phyloP scores from a whole-genome alignment of 1,140 invertebrate species.

The Plectrocnemia conspersa region DNA sequence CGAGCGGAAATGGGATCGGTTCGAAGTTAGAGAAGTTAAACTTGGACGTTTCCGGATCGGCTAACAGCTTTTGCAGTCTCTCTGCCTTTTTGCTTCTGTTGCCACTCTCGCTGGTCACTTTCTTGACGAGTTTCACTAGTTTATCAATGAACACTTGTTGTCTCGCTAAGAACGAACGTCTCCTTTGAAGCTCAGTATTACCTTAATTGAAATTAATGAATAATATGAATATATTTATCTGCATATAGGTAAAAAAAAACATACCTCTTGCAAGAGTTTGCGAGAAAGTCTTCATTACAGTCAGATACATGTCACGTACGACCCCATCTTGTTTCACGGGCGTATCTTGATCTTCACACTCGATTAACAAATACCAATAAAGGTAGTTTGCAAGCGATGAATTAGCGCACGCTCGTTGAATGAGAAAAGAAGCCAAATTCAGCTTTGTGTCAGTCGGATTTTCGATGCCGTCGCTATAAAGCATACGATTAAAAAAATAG shows the following conservation, averaged over 20 bases:
- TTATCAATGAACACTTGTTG: constrained; percentile 90
- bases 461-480: constrained; percentile 28
- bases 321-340: constrained; percentile 67
- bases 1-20: constrained; percentile 87
- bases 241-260: constrained; percentile 25
- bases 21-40: constrained; percentile 91
- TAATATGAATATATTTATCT: constrained; percentile 24
- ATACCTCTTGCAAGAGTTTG: constrained; percentile 59
- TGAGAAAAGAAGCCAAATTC: constrained; percentile 88
- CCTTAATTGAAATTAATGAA: constrained; percentile 43
- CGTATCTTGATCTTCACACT: constrained; percentile 78
- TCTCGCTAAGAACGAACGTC: constrained; percentile 65
- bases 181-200: constrained; percentile 63
- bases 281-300: constrained; percentile 83
- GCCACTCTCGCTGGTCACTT: constrained; percentile 85
- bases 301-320: constrained; percentile 81
- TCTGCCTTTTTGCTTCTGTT: constrained; percentile 91
- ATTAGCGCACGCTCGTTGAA: constrained; percentile 84
- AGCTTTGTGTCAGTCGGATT: constrained; percentile 56
- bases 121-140: constrained; percentile 84
- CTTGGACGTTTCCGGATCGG: constrained; percentile 76
- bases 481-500: background rate
- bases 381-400: constrained; percentile 90
- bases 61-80: constrained; percentile 74
- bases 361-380: constrained; percentile 93